Evolutionary conservation across 1,140 invertebrate genomes (phyloP).

Genomic region (Chymomyza costata): DNA sequence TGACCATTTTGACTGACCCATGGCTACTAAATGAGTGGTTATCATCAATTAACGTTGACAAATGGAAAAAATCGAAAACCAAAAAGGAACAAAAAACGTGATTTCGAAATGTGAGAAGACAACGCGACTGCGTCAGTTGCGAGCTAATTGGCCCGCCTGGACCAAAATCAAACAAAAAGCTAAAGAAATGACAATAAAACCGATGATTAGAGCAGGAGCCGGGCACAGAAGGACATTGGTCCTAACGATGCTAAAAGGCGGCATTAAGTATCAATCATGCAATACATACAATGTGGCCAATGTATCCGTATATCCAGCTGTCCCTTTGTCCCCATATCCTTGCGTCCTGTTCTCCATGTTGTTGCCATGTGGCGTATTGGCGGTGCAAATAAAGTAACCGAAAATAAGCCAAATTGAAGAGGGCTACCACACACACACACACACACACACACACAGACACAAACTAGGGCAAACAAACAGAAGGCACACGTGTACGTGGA

Average conservation of each 20-base stretch:
- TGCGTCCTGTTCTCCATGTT: no score
- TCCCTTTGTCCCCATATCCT: no score
- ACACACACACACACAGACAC: no score
- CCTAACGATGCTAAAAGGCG: conserved; percentile 65
- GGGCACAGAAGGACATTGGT: no score
- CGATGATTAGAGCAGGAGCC: no score
- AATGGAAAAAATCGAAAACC: conserved; percentile 57
- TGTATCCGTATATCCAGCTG: conserved; percentile 41
- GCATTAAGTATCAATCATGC: conserved; percentile 71
- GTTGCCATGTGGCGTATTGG: conserved; percentile 4
- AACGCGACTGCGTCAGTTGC: conserved; percentile 15
- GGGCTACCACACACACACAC: no score
- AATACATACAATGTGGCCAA: conserved; percentile 21
- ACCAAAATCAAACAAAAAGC: conserved; percentile 57
- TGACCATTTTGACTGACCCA: conserved; percentile 19
- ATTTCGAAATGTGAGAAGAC: no score
- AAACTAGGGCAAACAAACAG: neutral
- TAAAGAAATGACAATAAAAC: conserved; percentile 64
- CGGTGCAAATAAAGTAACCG: neutral
- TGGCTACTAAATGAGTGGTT: conserved; percentile 49
- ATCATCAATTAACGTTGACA: conserved; percentile 66
- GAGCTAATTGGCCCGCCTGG: conserved; percentile 60
- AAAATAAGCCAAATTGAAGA: no score
- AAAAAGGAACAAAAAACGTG: no score
- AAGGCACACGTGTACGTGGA: neutral